These are phyloP conservation scores for Orius insidiosus DNA, from an alignment of 1,140 invertebrate species.

Conservation along the genomic window DNA sequence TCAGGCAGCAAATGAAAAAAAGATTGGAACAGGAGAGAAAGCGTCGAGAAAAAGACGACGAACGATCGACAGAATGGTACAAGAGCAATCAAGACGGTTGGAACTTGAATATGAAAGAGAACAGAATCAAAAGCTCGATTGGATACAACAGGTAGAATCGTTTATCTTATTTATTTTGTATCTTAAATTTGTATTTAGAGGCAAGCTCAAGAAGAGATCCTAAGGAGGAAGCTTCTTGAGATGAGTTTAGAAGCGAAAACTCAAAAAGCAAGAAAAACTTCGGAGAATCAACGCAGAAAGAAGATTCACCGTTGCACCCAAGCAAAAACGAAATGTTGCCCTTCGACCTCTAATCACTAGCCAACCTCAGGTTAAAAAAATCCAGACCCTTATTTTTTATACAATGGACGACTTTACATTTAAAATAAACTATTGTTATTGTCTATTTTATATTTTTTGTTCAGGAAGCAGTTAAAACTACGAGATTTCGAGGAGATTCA, in stretches of 20 bases:
- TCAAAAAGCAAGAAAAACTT: constrained; percentile 3
- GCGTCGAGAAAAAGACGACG: constrained; percentile 9
- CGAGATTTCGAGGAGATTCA: no score
- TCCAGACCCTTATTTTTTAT: no score
- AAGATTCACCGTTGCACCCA: no score
- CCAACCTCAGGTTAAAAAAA: no score
- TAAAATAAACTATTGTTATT: no score
- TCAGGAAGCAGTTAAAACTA: no score
- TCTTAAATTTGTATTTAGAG: constrained; percentile 1
- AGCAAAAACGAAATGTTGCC: no score
- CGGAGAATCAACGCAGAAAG: background rate
- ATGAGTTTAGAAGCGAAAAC: constrained; percentile 9
- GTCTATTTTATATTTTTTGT: no score
- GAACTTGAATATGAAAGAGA: constrained; percentile 3
- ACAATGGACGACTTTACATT: no score
- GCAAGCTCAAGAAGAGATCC: constrained; percentile 9
- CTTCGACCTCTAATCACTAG: no score
- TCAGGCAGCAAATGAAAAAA: constrained; percentile 12
- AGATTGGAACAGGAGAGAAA: constrained; percentile 11
- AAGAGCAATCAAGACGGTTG: background rate
- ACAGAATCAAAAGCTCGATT: constrained; percentile 4
- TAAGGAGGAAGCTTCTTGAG: constrained; percentile 4
- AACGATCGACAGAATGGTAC: constrained; percentile 1
- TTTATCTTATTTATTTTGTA: background rate
- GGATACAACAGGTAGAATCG: constrained; percentile 1